Evolutionary conservation across 2,797 vertebrate species (phyloP).

Genomic region (Urocyon cinereoargenteus): DNA sequence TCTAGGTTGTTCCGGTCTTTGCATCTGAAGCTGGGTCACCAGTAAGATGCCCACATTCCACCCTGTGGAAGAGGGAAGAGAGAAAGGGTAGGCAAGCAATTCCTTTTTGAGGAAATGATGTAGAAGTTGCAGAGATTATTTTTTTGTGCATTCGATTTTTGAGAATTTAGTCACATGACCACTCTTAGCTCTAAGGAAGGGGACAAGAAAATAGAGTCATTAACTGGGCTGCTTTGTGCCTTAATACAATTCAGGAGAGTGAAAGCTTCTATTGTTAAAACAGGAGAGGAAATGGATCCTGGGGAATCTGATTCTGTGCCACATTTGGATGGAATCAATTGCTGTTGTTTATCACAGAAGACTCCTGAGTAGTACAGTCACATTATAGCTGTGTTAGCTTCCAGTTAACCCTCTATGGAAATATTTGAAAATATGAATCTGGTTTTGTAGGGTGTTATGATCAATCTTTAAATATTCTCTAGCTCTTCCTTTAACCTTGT

Average conservation of each 20-base stretch:
- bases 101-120: neutral
- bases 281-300: neutral
- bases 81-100: too few species aligned
- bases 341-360: neutral
- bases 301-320: neutral
- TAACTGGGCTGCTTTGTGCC: neutral
- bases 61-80: neutral
- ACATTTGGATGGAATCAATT: neutral
- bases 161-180: neutral
- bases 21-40: neutral
- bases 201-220: neutral
- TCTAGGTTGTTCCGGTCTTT: neutral
- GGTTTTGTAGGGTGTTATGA: neutral
- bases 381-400: neutral
- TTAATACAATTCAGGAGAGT: neutral
- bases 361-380: neutral
- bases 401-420: neutral
- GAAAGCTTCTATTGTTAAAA: neutral
- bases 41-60: neutral
- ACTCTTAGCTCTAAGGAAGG: neutral
- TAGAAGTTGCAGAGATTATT: neutral
- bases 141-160: slow-evolving; percentile 29
- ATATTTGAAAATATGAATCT: neutral
- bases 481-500: neutral
- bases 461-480: neutral